Evolutionary conservation across 2,113 vertebrate species (phyloP).

Genomic region (Phaethornis superciliosus): DNA sequence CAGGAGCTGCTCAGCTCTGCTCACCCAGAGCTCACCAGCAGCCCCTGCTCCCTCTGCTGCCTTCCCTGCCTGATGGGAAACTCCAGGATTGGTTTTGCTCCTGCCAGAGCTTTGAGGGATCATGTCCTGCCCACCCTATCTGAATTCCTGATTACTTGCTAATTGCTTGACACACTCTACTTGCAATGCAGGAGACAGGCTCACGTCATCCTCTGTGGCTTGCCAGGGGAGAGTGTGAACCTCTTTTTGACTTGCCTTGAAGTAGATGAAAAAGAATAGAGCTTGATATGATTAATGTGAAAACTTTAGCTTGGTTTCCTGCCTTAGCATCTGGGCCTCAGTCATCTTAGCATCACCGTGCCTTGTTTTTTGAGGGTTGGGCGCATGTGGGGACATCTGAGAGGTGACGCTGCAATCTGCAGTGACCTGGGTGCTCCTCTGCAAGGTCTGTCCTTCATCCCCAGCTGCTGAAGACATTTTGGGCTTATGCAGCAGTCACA

Average conservation of each 20-base stretch:
- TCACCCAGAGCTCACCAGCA: constrained; percentile 3
- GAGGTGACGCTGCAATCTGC: neutral
- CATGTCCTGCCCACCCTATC: constrained; percentile 41
- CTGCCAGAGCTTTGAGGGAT: constrained; percentile 54
- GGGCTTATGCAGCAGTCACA: neutral
- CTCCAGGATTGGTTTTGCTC: constrained; percentile 47
- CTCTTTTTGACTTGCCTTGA: constrained; percentile 55
- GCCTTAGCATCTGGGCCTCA: neutral
- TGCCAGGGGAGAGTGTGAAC: constrained; percentile 56
- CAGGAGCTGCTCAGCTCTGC: neutral
- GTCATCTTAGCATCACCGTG: neutral
- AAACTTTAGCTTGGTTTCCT: constrained; percentile 43
- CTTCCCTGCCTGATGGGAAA: constrained; percentile 27
- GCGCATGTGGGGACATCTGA: neutral
- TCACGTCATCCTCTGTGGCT: constrained; percentile 60
- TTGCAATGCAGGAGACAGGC: constrained; percentile 63
- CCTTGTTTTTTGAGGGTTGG: neutral
- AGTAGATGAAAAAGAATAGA: constrained; percentile 62
- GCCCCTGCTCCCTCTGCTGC: constrained; percentile 46
- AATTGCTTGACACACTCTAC: constrained; percentile 66
- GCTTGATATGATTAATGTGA: constrained; percentile 58
- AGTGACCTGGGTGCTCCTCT: neutral
- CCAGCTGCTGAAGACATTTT: neutral
- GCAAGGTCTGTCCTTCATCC: neutral
- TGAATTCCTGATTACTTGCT: constrained; percentile 67